Conservation (phyloP, 2,797 vertebrate species). For the Ceyx erithaca region DNA sequence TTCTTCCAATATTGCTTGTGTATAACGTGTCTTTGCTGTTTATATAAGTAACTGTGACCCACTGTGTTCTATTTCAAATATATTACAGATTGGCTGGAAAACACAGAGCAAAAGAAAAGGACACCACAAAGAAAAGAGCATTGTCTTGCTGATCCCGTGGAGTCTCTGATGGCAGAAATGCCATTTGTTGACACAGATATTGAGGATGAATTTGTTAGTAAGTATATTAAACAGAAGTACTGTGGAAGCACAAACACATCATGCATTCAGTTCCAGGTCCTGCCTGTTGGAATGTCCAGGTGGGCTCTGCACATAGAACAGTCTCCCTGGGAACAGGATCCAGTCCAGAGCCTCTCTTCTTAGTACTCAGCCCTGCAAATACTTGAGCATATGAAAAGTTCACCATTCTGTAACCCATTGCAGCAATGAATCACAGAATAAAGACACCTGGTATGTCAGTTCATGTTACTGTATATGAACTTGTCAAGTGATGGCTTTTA, state of each 20-base stretch:
- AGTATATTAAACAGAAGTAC: slow-evolving; percentile 63
- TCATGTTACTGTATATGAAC: not conserved
- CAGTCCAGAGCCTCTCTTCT: not conserved
- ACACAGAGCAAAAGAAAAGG: slow-evolving; percentile 26
- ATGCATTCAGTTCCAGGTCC: not conserved
- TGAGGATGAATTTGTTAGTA: slow-evolving; percentile 85
- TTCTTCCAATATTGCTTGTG: not conserved
- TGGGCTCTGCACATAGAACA: not conserved
- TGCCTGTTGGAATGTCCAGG: not conserved
- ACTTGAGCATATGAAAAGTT: not conserved
- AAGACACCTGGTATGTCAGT: not conserved
- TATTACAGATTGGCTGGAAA: slow-evolving; percentile 66
- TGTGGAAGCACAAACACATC: not conserved
- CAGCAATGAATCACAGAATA: not conserved
- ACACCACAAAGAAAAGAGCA: slow-evolving; percentile 26
- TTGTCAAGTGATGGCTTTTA: not conserved
- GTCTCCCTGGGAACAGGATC: not conserved
- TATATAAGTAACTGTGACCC: not conserved
- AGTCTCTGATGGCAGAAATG: slow-evolving; percentile 82
- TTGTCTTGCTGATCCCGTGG: not conserved
- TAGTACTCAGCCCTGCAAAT: not conserved
- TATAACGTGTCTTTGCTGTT: not conserved
- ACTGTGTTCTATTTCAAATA: slow-evolving; percentile 25
- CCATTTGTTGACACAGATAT: slow-evolving; percentile 84
- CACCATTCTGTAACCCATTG: not conserved